Evolutionary conservation across 2,113 vertebrate genomes (phyloP), one percentile per base, ranked within the genome.

Genomic region (Sula dactylatra): DNA sequence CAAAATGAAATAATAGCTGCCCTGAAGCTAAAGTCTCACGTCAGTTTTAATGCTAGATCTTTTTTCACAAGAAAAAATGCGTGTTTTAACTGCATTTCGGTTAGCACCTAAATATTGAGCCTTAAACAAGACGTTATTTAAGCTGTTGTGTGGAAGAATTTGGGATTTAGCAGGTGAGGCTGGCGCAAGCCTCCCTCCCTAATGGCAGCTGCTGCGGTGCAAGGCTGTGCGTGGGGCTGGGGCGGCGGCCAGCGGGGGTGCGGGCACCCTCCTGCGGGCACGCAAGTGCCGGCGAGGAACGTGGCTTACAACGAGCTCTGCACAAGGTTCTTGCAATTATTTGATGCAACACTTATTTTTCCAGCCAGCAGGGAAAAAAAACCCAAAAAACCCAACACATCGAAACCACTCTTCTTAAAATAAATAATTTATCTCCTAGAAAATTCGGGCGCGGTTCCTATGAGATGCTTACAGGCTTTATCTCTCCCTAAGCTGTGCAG

Each of bases 241-340:
- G n/a, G 8, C 2, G 29, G 50, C 61, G 49, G 79, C 69, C 16
- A 3, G 32, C 8, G 15, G 8, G 45, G 25, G 16, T 2, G 27
- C 40, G 11, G 40, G 50, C 40, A 5, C 27, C 52, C n/a, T 5
- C 22, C 55, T 9, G 49, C 9, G 7, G 15, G 29, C 18, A 17
- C 2, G 17, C 40, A 17, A 17, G 59, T 2, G 16, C 22, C 29
- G 3, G n/a, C 59, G 1, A 27, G 34, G 10, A 42, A 8, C 25
- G 3, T 0, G 22, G 38, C 17, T 32, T 4, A 13, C 9, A 4
- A 2, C 8, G 1, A 2, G 2, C 7, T 4, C 40, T 32, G 76
- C 62, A 10, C 10, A 6, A 11, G 19, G 17, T 7, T n/a, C 52
- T 21, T 14, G 20, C 59, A 14, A 3, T 26, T 40, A 26, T 12